Evolutionary conservation across 2,113 vertebrate genomes (phyloP).

Genomic region (Chionis minor): DNA sequence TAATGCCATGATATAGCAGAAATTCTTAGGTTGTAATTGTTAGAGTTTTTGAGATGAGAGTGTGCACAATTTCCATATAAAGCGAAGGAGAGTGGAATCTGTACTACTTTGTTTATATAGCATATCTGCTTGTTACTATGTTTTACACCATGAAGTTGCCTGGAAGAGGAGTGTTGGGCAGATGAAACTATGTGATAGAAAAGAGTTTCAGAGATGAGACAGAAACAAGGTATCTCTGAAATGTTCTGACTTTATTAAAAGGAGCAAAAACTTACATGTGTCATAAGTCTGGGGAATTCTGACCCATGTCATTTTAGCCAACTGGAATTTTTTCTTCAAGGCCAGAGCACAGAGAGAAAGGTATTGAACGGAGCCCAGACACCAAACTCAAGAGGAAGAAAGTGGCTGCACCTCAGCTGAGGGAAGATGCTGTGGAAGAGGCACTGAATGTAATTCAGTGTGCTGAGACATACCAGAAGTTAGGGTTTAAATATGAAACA

Average conservation of each 20-base stretch:
- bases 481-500: neutral
- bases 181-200: neutral
- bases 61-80: rapidly evolving
- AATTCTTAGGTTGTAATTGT: neutral
- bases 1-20: neutral
- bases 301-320: neutral
- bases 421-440: neutral
- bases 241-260: neutral
- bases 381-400: neutral
- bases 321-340: neutral
- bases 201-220: neutral
- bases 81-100: neutral
- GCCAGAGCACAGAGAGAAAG: neutral
- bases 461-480: neutral
- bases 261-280: neutral
- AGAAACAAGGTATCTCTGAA: neutral
- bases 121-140: neutral
- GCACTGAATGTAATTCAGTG: neutral
- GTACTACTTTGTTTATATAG: neutral
- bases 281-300: neutral
- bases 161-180: neutral
- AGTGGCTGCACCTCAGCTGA: neutral
- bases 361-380: neutral
- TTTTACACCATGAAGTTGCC: neutral
- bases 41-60: neutral